phyloP scores from a whole-genome alignment of 2,888 invertebrate species.

The Lepidocyrtinus sp. region DNA sequence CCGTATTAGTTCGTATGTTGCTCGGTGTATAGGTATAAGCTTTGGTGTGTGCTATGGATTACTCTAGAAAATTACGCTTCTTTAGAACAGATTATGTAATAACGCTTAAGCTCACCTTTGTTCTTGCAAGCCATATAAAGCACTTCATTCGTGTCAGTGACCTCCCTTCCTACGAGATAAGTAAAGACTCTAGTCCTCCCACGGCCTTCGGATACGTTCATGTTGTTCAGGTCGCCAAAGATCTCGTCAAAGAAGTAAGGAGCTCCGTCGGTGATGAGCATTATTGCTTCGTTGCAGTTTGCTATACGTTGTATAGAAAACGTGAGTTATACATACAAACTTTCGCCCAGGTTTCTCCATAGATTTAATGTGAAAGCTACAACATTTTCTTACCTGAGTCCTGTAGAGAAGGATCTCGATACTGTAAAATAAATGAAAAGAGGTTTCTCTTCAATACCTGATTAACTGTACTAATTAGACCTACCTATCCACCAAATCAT shows the following conservation, averaged over 20 bases:
- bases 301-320: slow-evolving; percentile 75
- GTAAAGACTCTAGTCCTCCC: slow-evolving; percentile 96
- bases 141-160: slow-evolving; percentile 92
- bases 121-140: slow-evolving; percentile 99
- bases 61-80: too few relatives aligned
- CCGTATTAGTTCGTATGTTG: too few relatives aligned
- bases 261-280: slow-evolving; percentile 84
- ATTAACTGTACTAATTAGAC: too few relatives aligned
- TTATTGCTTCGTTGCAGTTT: slow-evolving; percentile 98
- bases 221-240: slow-evolving; percentile 81
- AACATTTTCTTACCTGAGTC: slow-evolving; percentile 78
- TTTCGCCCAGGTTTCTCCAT: too few relatives aligned
- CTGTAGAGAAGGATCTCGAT: slow-evolving; percentile 74
- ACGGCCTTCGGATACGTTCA: slow-evolving; percentile 75
- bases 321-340: not conserved
- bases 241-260: slow-evolving; percentile 94
- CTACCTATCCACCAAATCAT: too few relatives aligned
- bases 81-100: too few relatives aligned
- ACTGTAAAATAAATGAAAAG: slow-evolving; percentile 71
- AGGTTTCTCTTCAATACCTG: too few relatives aligned
- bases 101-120: slow-evolving; percentile 85
- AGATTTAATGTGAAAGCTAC: too few relatives aligned
- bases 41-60: too few relatives aligned
- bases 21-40: too few relatives aligned
- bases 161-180: slow-evolving; percentile 96